phyloP scores from a whole-genome alignment of 2,797 vertebrate genomes.

The Lateolabrax maculatus region DNA sequence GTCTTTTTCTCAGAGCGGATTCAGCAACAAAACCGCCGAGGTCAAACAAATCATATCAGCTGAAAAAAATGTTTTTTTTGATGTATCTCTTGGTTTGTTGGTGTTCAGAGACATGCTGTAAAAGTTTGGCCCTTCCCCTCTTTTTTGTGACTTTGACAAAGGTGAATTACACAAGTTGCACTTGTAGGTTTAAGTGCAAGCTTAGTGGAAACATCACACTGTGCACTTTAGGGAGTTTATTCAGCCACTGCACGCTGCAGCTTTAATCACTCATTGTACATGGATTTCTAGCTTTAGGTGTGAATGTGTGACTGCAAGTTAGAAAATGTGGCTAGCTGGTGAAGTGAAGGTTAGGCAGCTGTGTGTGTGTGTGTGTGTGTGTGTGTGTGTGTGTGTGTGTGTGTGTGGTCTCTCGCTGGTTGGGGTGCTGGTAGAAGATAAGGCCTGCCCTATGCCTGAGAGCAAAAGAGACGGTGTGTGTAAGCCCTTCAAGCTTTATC shows the following conservation, averaged over 20 bases:
- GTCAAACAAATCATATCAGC: conserved; percentile 18
- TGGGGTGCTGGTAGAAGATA: conserved; percentile 81
- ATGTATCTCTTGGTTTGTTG: background rate
- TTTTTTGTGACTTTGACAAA: conserved; percentile 46
- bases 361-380: conserved; percentile 30
- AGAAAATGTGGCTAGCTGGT: conserved; percentile 61
- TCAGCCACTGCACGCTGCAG: conserved; percentile 42
- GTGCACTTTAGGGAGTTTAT: conserved; percentile 64
- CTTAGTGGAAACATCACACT: conserved; percentile 60
- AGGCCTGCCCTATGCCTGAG: conserved; percentile 78
- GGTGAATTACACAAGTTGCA: conserved; percentile 59
- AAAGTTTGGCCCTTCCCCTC: background rate
- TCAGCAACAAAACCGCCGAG: conserved; percentile 1
- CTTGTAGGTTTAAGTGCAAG: conserved; percentile 61
- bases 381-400: conserved; percentile 23
- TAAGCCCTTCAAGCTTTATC: conserved; percentile 81
- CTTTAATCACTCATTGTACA: conserved; percentile 76
- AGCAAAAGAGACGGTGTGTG: conserved; percentile 78
- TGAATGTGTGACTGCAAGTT: conserved; percentile 68
- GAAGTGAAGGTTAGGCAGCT: conserved; percentile 57
- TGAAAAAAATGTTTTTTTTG: background rate
- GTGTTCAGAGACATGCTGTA: background rate
- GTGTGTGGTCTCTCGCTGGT: conserved; percentile 53
- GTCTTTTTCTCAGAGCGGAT: conserved; percentile 23
- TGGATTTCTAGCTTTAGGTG: conserved; percentile 75